A percentile compares a stretch with the other conserved stretches of the same genome.
phyloP scores from a whole-genome alignment of 2,113 vertebrate species.

The Clarias macrocephalus region DNA sequence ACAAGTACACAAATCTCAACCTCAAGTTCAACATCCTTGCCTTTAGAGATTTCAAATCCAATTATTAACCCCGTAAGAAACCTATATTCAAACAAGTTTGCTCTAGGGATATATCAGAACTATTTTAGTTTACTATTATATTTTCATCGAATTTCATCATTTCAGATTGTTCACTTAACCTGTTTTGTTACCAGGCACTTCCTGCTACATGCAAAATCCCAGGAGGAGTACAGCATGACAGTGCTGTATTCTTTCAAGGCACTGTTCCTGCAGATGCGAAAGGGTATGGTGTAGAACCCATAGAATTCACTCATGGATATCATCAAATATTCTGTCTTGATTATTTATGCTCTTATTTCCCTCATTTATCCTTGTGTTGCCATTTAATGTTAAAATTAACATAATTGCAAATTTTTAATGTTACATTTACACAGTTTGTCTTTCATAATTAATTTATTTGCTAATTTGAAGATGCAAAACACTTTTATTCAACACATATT shows the following conservation, averaged over 20 bases:
- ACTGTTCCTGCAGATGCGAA: not conserved
- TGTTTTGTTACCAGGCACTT: not conserved
- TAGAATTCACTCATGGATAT: not conserved
- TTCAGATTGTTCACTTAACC: not conserved
- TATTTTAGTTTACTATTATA: not conserved
- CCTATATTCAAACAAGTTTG: not conserved
- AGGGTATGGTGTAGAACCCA: not conserved
- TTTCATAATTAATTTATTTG: not conserved
- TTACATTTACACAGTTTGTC: not conserved
- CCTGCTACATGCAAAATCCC: constrained; percentile 3
- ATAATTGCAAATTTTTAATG: not conserved
- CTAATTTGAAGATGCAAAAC: not conserved
- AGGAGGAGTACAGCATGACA: not conserved
- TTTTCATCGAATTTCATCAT: not conserved
- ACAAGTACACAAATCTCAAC: not conserved
- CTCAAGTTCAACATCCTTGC: not conserved
- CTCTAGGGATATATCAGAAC: not conserved
- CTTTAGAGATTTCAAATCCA: not conserved
- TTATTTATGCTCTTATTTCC: too few relatives aligned
- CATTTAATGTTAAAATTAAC: not conserved
- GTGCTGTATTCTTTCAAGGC: constrained; percentile 23
- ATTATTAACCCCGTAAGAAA: constrained; percentile 18
- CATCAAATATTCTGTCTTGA: not conserved
- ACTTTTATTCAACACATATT: not conserved
- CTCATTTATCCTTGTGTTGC: not conserved